Percentiles rank a stretch among this genome's conserved stretches.
Conservation (phyloP, 2,113 vertebrate species). For the Cyanocitta stelleri region DNA sequence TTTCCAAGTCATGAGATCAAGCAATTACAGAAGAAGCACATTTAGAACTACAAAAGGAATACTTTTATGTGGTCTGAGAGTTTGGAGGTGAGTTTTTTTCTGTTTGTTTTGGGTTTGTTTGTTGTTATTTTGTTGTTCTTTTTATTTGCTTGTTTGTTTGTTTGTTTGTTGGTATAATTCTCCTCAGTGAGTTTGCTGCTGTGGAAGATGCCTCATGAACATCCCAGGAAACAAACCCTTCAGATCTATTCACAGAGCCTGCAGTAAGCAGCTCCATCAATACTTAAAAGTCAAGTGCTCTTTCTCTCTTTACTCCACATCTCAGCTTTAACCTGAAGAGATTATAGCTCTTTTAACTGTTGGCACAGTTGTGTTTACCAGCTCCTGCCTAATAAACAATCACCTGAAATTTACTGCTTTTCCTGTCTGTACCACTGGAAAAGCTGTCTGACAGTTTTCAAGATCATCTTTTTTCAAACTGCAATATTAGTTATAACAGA, state of each 20-base stretch:
- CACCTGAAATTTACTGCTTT: not conserved
- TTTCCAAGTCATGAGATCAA: not conserved
- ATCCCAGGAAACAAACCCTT: not conserved
- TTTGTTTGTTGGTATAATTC: not conserved
- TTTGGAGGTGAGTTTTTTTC: not conserved
- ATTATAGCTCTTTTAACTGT: not conserved
- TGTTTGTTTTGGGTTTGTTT: not conserved
- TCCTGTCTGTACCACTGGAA: not conserved
- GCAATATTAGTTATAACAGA: not conserved
- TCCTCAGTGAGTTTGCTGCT: not conserved
- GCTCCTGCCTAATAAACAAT: not conserved
- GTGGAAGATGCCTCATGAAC: not conserved
- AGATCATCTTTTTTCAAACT: not conserved
- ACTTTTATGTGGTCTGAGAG: not conserved
- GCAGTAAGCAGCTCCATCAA: not conserved
- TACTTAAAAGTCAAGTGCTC: not conserved
- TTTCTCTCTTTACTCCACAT: not conserved
- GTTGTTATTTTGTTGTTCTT: not conserved
- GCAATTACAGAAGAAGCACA: not conserved
- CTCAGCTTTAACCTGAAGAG: not conserved
- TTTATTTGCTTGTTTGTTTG: not conserved
- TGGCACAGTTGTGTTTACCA: not conserved
- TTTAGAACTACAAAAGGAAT: not conserved
- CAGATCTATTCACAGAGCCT: not conserved
- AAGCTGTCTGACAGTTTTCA: not conserved